A percentile compares a stretch with the other conserved stretches of the same genome.
Evolutionary conservation across 2,888 invertebrate genomes (phyloP).

Genomic region (Hanleya hanleyi): DNA sequence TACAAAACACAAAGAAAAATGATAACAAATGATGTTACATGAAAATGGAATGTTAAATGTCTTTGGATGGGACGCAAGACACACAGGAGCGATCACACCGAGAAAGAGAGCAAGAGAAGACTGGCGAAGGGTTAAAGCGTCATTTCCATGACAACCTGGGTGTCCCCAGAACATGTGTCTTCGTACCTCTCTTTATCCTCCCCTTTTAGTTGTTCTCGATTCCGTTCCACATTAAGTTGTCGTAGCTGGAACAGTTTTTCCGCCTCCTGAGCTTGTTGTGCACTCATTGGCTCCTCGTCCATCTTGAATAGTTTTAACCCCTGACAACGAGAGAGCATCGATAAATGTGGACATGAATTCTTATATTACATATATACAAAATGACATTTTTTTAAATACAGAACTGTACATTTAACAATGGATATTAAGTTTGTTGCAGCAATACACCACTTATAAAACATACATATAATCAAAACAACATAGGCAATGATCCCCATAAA

Average conservation of each 20-base stretch:
- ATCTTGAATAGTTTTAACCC: not conserved
- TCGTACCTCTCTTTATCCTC: constrained; percentile 16
- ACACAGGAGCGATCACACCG: no score
- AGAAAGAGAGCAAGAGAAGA: no score
- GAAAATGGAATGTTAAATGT: no score
- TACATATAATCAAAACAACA: no score
- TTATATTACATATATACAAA: not conserved
- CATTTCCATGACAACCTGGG: constrained; percentile 6
- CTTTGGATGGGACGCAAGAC: no score
- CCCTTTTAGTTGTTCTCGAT: not conserved
- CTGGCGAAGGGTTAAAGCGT: not conserved
- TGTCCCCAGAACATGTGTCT: not conserved
- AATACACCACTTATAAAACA: no score
- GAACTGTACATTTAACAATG: not conserved
- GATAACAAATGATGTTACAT: no score
- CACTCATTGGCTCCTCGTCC: not conserved
- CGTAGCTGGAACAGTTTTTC: constrained; percentile 3
- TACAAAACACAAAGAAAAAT: no score
- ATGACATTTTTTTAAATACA: not conserved
- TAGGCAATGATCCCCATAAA: no score
- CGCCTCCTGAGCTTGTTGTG: constrained; percentile 64
- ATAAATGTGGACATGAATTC: not conserved
- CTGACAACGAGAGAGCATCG: not conserved
- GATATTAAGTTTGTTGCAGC: not conserved
- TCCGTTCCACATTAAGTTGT: constrained; percentile 4